Conservation (phyloP, 2,797 vertebrate genomes). For the Calcarius lapponicus region DNA sequence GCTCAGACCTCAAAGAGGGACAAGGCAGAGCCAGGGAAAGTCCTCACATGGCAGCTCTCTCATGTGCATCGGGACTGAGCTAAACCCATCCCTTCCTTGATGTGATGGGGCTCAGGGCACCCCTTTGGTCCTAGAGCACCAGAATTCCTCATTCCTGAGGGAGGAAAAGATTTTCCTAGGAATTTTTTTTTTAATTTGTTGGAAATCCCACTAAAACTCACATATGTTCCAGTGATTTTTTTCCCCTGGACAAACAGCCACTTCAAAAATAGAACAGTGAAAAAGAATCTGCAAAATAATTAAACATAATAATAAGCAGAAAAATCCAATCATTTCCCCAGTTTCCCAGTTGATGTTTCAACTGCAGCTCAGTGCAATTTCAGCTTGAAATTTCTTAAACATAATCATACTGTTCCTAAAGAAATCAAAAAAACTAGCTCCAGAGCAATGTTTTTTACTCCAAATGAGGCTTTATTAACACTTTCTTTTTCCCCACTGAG, state of each 20-base stretch:
- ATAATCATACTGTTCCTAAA: background rate
- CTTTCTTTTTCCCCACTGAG: background rate
- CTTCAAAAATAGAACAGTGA: slow-evolving; percentile 1
- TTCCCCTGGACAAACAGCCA: background rate
- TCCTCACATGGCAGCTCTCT: background rate
- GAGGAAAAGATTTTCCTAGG: background rate
- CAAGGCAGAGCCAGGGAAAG: background rate
- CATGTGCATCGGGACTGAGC: background rate
- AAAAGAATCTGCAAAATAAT: slow-evolving; percentile 37
- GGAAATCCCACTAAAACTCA: background rate
- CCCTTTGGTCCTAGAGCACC: background rate
- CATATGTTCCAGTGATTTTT: background rate
- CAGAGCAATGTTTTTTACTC: background rate
- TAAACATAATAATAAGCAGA: slow-evolving; percentile 60
- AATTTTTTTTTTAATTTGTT: background rate
- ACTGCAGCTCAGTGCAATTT: background rate
- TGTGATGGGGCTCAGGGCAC: background rate
- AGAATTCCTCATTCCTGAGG: background rate
- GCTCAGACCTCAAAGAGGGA: background rate
- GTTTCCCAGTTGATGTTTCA: slow-evolving; percentile 18
- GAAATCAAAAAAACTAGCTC: background rate
- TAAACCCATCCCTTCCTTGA: background rate
- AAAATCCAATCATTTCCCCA: slow-evolving; percentile 39
- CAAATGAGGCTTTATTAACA: slow-evolving; percentile 8
- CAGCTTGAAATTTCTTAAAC: slow-evolving; percentile 30